Base-by-base conservation (phyloP, 2,888 invertebrate species). In the Chrysomela aeneicollis region DNA sequence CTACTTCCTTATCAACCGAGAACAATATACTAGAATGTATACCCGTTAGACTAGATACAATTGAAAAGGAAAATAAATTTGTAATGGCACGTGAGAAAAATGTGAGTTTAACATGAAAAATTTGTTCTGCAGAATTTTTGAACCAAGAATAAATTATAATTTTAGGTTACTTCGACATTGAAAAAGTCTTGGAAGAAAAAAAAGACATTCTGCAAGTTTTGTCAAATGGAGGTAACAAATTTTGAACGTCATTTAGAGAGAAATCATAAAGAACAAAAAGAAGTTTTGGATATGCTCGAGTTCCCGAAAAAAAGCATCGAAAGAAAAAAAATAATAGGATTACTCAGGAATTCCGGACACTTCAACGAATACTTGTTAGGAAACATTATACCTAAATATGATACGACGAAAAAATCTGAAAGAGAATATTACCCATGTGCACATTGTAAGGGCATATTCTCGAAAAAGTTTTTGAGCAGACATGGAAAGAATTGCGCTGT, bases 221-320 rank as follows among this genome's bases (percentile, higher is more conserved):
- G 63, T 50, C 10, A 21, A 49, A 46, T 53, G 37, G 32, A 61
- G 1, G 66, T 70, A 22, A 70, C 70, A 50, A 66, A 68, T 61
- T 70, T 64, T 59, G 64, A 62, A 50, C 50, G 68, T 1, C 67
- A 70, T 63, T 61, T 68, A 26, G 61, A 68, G 22, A 63, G 67
- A 52, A 58, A 70, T n/a, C 67, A 68, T 42, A 57, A 19, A n/a
- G 68, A 70, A 21, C 49, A 22, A 52, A 54, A 55, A 62, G 55
- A 59, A 30, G 60, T 70, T 12, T 9, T 10, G 53, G 66, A 68
- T 32, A 37, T 66, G 37, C 57, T 71, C 47, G 50, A 35, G 17
- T 64, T 59, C 49, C 66, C 64, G 12, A 70, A 66, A 63, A 61
- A 62, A 26, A 47, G 59, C 10, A n/a, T 5, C 1, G 60, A 66